Base-by-base conservation (phyloP, 1,140 invertebrate genomes). In the Drosophila santomea region DNA sequence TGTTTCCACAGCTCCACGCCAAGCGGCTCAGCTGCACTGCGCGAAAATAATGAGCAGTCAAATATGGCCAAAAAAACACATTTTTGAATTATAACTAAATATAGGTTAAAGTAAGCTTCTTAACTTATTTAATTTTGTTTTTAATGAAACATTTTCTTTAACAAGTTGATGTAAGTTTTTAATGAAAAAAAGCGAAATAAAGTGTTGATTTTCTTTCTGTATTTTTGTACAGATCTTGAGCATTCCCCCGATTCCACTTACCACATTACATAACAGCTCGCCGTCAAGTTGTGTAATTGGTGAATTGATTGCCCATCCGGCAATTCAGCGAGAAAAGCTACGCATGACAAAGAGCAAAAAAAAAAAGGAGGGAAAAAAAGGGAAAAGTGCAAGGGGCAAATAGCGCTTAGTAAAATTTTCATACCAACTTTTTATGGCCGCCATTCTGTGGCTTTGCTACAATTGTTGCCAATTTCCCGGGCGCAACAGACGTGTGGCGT, bases 391-490 rank as follows among this genome's bases (percentile, higher is more conserved):
- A 50, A 50, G 10, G 47, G 15, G 35, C 36, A 63, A 38, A 54
- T 54, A 36, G 78, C 78, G 74, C 48, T 79, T 78, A 79, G 84
- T 20, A 83, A 78, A 77, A 83, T 89, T 88, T 88, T 83, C 80
- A 88, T 88, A 88, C 63, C 64, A 89, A 86, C 76, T 89, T 89
- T 89, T 89, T 84, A 89, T 89, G 73, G 64, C 47, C 75, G 80
- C 71, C 83, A 86, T 86, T 88, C 74, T 76, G 74, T 59, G 83
- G 81, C 45, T 38, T 36, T 36, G 64, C 72, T 73, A 79, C 83
- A 88, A 88, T 88, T 88, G 83, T 83, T 69, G 84, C 84, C 84
- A 83, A 88, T 88, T 83, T 88, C 56, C 66, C 17, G 28, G 25
- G 32, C 59, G 54, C 17, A 39, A 32, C 44, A 47, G 48, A 75